phyloP scores from a whole-genome alignment of 2,888 invertebrate genomes.

The Eledona agricola region DNA sequence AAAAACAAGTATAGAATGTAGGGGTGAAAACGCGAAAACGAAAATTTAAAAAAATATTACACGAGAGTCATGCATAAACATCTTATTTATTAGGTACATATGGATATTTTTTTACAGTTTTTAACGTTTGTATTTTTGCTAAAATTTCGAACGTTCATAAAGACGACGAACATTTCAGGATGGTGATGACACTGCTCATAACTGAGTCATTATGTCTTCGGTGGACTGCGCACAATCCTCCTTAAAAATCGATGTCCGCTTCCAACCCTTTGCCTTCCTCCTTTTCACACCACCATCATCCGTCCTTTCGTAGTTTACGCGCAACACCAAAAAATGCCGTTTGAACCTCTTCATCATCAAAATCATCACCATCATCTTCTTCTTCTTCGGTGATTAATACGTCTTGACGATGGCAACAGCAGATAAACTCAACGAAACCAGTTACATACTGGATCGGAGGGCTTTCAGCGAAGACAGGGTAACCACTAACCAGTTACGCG shows the following conservation, averaged over 20 bases:
- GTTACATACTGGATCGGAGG: conserved; percentile 57
- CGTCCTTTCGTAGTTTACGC: conserved; percentile 18
- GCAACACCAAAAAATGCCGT: conserved; percentile 17
- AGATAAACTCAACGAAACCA: conserved; percentile 53
- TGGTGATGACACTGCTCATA: too few species aligned
- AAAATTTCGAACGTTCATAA: too few species aligned
- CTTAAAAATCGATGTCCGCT: conserved; percentile 20
- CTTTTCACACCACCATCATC: conserved; percentile 21
- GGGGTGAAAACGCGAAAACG: too few species aligned
- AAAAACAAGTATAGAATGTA: too few species aligned
- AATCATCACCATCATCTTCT: conserved; percentile 4
- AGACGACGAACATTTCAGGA: too few species aligned
- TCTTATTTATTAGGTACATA: too few species aligned
- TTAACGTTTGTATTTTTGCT: too few species aligned
- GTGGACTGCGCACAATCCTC: conserved; percentile 21
- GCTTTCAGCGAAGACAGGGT: conserved; percentile 58
- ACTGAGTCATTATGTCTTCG: too few species aligned
- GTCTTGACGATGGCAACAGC: conserved; percentile 11
- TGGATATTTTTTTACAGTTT: too few species aligned
- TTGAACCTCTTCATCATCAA: too few species aligned
- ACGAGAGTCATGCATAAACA: too few species aligned
- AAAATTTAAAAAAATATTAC: too few species aligned
- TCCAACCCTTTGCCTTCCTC: conserved; percentile 23
- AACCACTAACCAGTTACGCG: conserved; percentile 31
- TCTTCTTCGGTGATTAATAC: background rate